Evolutionary conservation across 2,888 invertebrate genomes (phyloP), one percentile per base, ranked within the genome.

Genomic region (Ophion ventricosus): DNA sequence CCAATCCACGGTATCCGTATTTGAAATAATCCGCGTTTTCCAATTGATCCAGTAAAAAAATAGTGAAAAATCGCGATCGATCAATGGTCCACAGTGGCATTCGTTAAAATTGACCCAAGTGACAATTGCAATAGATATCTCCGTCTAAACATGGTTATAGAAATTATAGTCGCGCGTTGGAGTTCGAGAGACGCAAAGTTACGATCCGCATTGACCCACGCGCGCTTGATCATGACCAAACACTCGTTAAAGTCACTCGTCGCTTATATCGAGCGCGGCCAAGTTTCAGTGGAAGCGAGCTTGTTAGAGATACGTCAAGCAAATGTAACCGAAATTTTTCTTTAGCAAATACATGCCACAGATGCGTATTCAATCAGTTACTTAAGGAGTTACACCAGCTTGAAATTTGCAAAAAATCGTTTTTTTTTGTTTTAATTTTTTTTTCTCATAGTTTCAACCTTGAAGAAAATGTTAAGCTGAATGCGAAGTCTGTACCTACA

Each of bases 171-270:
- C 23, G 66, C 43, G 49, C 49, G 49, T 17, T 4, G 17, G 17
- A 43, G 43, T 66, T 43, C 23, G 66, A 43, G 29, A 43, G n/a
- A 25, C 43, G 66, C 66, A 43, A 17, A 43, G 43, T 43, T 7
- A 14, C 43, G 69, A 20, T 5, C 11, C 17, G 54, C 23, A 20
- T 77, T 63, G 67, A 40, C 49, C 23, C 75, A 23, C 10, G n/a
- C 5, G n/a, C 49, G 5, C 4, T 17, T 17, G 49, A 61, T 54
- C 56, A 26, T 57, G n/a, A 57, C 29, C 43, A 40, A 73, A 73
- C 78, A 78, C 40, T 67, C 82, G 56, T 82, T 82, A 63, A 82
- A 82, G 49, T 82, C 74, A 72, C 83, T 75, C 54, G 75, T 23
- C n/a, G 14, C 14, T 54, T 43, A 63, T 66, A 2, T 23, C 70